Conservation (phyloP, 1,140 invertebrate species). For the Pseudomyrmex pallidus region DNA sequence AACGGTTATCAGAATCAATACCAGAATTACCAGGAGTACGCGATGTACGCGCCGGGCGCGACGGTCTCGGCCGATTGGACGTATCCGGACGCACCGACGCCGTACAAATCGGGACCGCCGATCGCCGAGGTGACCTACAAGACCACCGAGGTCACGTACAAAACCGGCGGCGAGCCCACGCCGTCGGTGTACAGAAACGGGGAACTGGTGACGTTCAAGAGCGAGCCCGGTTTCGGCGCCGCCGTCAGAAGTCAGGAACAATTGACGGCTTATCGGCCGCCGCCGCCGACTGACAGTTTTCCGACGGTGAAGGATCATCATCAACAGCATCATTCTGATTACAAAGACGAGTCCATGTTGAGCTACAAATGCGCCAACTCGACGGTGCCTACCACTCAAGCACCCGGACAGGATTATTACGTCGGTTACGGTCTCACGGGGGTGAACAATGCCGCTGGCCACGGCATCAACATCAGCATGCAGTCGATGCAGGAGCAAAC, state of each 20-base stretch:
- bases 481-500: conserved; percentile 77
- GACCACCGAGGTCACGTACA: conserved; percentile 84
- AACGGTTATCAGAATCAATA: conserved; percentile 83
- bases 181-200: conserved; percentile 80
- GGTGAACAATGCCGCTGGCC: conserved; percentile 71
- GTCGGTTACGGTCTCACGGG: conserved; percentile 76
- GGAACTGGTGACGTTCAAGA: conserved; percentile 81
- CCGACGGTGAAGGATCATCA: conserved; percentile 77
- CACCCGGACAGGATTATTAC: conserved; percentile 80
- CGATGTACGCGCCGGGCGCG: conserved; percentile 77
- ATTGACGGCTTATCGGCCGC: conserved; percentile 69
- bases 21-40: conserved; percentile 83
- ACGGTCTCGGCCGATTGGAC: conserved; percentile 60
- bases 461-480: conserved; percentile 75
- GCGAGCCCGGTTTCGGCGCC: conserved; percentile 75
- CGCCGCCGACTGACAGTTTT: conserved; percentile 65
- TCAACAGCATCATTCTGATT: conserved; percentile 73
- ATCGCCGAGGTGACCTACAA: conserved; percentile 84
- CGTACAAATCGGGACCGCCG: conserved; percentile 77
- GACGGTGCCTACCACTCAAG: conserved; percentile 54
- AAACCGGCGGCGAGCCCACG: conserved; percentile 76
- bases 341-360: conserved; percentile 78
- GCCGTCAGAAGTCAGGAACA: conserved; percentile 71
- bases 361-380: conserved; percentile 71
- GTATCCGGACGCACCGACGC: conserved; percentile 78